A percentile compares a stretch with the other conserved stretches of the same genome.
These are phyloP conservation scores for Fabriciana adippe DNA, from an alignment of 2,888 invertebrate species.

Conservation along the genomic window DNA sequence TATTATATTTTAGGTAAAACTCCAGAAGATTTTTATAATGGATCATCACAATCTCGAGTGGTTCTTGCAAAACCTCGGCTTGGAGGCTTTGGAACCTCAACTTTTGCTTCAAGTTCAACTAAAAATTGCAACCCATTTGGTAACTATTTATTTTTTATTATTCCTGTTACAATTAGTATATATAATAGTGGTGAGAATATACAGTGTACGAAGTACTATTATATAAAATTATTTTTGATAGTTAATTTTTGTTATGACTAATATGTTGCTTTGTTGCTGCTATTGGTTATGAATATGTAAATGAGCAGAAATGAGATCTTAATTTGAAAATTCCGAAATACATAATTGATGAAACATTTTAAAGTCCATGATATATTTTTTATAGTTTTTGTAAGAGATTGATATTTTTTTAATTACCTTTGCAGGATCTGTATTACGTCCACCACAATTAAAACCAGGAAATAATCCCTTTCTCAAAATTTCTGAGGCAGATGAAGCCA, in stretches of 20 bases:
- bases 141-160: slow-evolving; percentile 43
- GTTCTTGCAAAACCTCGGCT: slow-evolving; percentile 74
- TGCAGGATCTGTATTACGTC: slow-evolving; percentile 70
- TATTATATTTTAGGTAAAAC: slow-evolving; percentile 57
- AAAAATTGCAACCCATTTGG: slow-evolving; percentile 70
- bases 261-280: too few species aligned
- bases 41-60: slow-evolving; percentile 66
- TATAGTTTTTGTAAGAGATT: too few species aligned
- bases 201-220: too few species aligned
- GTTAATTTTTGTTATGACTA: too few species aligned
- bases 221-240: too few species aligned
- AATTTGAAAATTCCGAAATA: neutral
- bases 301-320: too few species aligned
- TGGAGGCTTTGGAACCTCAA: slow-evolving; percentile 69
- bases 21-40: slow-evolving; percentile 69
- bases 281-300: too few species aligned
- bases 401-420: neutral
- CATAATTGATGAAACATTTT: too few species aligned
- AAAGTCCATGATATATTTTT: neutral
- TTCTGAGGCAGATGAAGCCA: slow-evolving; percentile 42
- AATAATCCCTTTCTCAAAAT: slow-evolving; percentile 69
- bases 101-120: slow-evolving; percentile 65
- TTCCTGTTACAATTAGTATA: neutral
- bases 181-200: too few species aligned
- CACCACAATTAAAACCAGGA: slow-evolving; percentile 69